These are phyloP conservation scores for Megaptera novaeangliae DNA, from an alignment of 2,113 vertebrate genomes.

Conservation along the genomic window DNA sequence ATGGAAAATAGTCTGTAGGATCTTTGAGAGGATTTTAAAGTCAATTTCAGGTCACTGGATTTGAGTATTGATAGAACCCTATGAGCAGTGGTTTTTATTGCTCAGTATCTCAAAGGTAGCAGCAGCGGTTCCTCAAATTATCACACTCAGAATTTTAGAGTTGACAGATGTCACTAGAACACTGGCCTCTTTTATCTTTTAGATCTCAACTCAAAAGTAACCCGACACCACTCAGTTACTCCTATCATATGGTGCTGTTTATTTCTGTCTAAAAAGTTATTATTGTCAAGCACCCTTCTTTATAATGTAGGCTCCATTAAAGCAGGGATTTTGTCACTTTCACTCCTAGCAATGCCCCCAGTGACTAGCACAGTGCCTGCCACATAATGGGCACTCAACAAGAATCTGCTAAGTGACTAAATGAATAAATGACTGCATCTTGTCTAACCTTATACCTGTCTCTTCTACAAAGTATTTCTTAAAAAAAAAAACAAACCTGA, in stretches of 20 bases:
- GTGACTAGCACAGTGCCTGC: not conserved
- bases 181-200: not conserved
- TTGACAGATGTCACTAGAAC: not conserved
- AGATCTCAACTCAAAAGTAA: not conserved
- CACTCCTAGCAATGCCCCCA: not conserved
- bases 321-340: not conserved
- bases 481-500: not conserved
- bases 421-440: not conserved
- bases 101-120: not conserved
- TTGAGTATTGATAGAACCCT: not conserved
- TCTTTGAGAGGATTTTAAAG: not conserved
- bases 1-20: not conserved
- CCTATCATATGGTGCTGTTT: not conserved
- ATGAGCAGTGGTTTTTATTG: not conserved
- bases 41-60: not conserved
- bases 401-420: not conserved
- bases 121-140: not conserved
- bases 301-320: not conserved
- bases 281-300: not conserved
- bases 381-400: not conserved
- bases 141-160: not conserved
- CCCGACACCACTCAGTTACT: not conserved
- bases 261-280: not conserved
- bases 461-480: not conserved
- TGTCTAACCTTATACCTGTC: not conserved